phyloP scores from a whole-genome alignment of 1,140 invertebrate genomes.

The Trichomalopsis sarcophagae region DNA sequence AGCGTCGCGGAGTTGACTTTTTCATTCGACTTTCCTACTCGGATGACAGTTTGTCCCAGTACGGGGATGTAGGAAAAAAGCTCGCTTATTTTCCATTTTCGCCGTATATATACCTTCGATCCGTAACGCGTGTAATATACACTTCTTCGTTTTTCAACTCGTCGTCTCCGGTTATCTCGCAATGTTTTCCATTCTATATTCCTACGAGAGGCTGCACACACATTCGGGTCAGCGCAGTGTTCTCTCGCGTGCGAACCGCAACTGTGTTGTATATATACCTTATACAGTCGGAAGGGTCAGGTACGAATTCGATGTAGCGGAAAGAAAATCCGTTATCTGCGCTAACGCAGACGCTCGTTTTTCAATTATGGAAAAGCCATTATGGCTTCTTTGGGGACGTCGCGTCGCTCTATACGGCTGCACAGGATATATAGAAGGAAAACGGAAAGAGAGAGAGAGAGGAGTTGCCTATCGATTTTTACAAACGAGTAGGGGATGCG shows the following conservation, averaged over 20 bases:
- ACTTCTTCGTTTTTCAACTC: too few relatives aligned
- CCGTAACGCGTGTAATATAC: too few relatives aligned
- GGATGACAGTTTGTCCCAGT: neutral
- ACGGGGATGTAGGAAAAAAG: too few relatives aligned
- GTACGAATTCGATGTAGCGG: neutral
- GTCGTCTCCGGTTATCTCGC: too few relatives aligned
- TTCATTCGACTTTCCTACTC: neutral
- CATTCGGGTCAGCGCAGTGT: too few relatives aligned
- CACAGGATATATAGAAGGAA: neutral
- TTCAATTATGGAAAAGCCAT: neutral
- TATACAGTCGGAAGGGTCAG: neutral
- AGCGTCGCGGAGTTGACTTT: neutral
- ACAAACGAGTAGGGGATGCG: neutral
- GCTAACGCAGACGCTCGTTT: neutral
- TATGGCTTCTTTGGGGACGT: too few relatives aligned
- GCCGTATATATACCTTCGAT: too few relatives aligned
- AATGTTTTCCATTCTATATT: too few relatives aligned
- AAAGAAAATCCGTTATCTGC: neutral
- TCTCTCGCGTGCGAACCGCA: too few relatives aligned
- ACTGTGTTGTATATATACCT: neutral
- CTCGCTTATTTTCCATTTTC: neutral
- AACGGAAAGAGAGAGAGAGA: neutral
- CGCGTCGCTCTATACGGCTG: too few relatives aligned
- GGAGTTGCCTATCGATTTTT: conserved; percentile 7
- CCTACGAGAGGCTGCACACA: too few relatives aligned